phyloP scores from a whole-genome alignment of 2,888 invertebrate genomes.

The Drosophila limbata region DNA sequence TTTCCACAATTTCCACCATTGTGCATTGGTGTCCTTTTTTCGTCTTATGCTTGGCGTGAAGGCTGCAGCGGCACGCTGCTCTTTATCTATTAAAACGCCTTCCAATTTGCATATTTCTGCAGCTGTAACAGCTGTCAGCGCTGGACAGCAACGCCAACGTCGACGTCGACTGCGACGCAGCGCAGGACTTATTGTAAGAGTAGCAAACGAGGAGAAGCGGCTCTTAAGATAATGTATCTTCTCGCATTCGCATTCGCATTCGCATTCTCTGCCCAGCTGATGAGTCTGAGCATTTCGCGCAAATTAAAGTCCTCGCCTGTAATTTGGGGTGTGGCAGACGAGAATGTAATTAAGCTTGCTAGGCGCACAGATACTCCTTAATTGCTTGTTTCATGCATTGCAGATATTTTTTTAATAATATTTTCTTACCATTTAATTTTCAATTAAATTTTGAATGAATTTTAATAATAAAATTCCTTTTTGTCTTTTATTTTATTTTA shows the following conservation, averaged over 20 bases:
- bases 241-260: conserved; percentile 12
- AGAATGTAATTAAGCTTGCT: not conserved
- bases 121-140: conserved; percentile 81
- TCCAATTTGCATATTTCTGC: conserved; percentile 82
- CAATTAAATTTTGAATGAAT: too few species aligned
- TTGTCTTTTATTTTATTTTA: not conserved
- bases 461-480: too few species aligned
- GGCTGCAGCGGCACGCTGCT: conserved; percentile 68
- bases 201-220: conserved; percentile 52
- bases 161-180: conserved; percentile 29
- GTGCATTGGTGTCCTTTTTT: conserved; percentile 66
- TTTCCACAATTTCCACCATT: conserved; percentile 63
- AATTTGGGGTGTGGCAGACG: not conserved
- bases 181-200: conserved; percentile 71
- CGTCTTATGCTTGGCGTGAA: conserved; percentile 67
- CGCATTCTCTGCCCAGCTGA: conserved; percentile 29
- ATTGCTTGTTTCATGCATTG: too few species aligned
- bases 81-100: conserved; percentile 81
- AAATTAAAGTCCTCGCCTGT: conserved; percentile 67
- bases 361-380: not conserved
- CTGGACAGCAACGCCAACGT: conserved; percentile 55
- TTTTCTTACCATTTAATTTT: not conserved
- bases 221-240: conserved; percentile 75
- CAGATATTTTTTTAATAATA: too few species aligned
- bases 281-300: conserved; percentile 52